Percentiles rank a stretch among this genome's conserved stretches.
These are phyloP conservation scores for Acanthornis magna DNA, from an alignment of 2,797 vertebrate genomes.

Conservation along the genomic window DNA sequence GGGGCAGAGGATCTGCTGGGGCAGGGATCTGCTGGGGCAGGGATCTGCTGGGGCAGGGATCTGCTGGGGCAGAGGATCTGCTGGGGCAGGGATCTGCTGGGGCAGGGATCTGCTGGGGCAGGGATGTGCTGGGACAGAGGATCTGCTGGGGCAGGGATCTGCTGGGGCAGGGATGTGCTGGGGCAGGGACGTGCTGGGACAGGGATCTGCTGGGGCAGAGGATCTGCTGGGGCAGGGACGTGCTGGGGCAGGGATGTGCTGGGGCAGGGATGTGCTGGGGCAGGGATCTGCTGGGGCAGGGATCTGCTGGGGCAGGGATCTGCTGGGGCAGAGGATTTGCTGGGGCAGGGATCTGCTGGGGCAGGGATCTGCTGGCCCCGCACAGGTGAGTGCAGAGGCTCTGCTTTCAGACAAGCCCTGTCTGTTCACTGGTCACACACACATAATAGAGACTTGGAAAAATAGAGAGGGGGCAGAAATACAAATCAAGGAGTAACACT, in stretches of 20 bases:
- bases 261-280: too few relatives aligned
- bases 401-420: background rate
- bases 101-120: too few relatives aligned
- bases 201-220: too few relatives aligned
- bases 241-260: too few relatives aligned
- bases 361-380: background rate
- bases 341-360: background rate
- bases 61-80: too few relatives aligned
- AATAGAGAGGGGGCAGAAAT: slow-evolving; percentile 49
- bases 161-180: too few relatives aligned
- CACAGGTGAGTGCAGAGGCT: background rate
- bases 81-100: too few relatives aligned
- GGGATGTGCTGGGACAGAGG: too few relatives aligned
- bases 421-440: background rate
- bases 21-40: rapidly evolving
- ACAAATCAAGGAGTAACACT: slow-evolving; percentile 78
- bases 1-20: background rate
- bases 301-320: rapidly evolving
- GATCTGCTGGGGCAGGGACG: too few relatives aligned
- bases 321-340: background rate
- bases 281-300: background rate
- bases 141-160: too few relatives aligned
- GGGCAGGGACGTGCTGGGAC: too few relatives aligned
- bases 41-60: background rate
- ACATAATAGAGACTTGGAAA: background rate